Percentiles rank a stretch among this genome's conserved stretches.
phyloP scores from a whole-genome alignment of 2,888 invertebrate genomes.

The Andrena fulva region DNA sequence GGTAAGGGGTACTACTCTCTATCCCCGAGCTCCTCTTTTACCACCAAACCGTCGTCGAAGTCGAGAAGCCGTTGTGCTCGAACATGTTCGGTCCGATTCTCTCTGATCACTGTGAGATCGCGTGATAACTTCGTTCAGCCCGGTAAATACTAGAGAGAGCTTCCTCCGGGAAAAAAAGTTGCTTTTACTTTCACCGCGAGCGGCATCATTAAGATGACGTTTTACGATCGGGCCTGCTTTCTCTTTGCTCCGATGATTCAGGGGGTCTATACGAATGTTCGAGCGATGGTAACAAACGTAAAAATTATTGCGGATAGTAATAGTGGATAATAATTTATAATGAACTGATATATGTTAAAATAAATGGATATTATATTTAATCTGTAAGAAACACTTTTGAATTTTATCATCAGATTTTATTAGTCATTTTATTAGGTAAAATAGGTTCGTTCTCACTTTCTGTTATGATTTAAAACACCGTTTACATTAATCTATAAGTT shows the following conservation, averaged over 20 bases:
- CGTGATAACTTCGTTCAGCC: slow-evolving; percentile 69
- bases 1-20: slow-evolving; percentile 67
- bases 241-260: background rate
- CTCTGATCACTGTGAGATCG: slow-evolving; percentile 75
- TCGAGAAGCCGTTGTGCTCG: slow-evolving; percentile 66
- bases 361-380: background rate
- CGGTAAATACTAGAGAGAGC: slow-evolving; percentile 52
- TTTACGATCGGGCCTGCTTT: slow-evolving; percentile 40
- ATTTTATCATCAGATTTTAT: too few relatives aligned
- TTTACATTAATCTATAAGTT: too few relatives aligned
- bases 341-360: background rate
- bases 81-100: slow-evolving; percentile 68
- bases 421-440: too few relatives aligned
- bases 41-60: slow-evolving; percentile 64
- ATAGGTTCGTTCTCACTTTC: too few relatives aligned
- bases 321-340: background rate
- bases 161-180: slow-evolving; percentile 42
- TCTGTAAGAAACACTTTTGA: background rate
- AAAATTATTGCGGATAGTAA: background rate
- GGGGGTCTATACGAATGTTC: background rate
- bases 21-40: slow-evolving; percentile 52
- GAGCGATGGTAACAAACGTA: background rate
- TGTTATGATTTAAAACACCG: too few relatives aligned
- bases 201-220: slow-evolving; percentile 32
- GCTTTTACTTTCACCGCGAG: slow-evolving; percentile 45